A percentile compares a stretch with the other conserved stretches of the same genome.
These are phyloP conservation scores for Ictidomys tridecemlineatus DNA, from an alignment of 2,113 vertebrate species.

Conservation along the genomic window DNA sequence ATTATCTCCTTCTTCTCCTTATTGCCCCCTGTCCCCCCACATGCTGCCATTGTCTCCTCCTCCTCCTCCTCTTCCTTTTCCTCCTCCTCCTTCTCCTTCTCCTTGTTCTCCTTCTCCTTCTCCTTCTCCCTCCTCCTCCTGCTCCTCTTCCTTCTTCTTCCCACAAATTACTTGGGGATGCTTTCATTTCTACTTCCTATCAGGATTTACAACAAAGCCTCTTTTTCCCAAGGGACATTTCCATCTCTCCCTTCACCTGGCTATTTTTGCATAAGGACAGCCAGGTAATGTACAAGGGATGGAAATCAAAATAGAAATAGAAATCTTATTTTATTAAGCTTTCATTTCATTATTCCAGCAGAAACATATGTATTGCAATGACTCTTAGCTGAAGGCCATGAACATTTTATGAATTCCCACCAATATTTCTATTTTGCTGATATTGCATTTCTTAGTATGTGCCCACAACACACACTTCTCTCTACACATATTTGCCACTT, in stretches of 20 bases:
- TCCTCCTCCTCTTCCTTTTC: background rate
- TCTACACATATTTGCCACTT: background rate
- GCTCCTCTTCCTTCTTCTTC: background rate
- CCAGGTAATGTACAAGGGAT: background rate
- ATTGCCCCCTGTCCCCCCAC: no score
- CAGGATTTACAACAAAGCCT: background rate
- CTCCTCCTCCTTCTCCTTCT: background rate
- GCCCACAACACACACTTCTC: background rate
- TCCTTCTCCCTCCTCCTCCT: background rate
- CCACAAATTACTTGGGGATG: background rate
- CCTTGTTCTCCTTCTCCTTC: no score
- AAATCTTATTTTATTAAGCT: background rate
- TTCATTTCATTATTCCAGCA: background rate
- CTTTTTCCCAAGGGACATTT: background rate
- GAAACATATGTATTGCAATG: background rate
- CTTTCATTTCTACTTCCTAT: background rate
- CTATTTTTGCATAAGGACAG: background rate
- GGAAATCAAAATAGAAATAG: constrained; percentile 36
- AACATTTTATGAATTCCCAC: background rate
- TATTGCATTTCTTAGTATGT: background rate
- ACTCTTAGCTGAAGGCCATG: background rate
- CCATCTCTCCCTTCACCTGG: background rate
- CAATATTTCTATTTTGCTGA: constrained; percentile 1
- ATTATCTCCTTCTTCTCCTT: background rate
- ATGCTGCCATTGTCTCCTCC: no score